phyloP scores from a whole-genome alignment of 2,113 vertebrate species.

The Gymnobelideus leadbeateri region DNA sequence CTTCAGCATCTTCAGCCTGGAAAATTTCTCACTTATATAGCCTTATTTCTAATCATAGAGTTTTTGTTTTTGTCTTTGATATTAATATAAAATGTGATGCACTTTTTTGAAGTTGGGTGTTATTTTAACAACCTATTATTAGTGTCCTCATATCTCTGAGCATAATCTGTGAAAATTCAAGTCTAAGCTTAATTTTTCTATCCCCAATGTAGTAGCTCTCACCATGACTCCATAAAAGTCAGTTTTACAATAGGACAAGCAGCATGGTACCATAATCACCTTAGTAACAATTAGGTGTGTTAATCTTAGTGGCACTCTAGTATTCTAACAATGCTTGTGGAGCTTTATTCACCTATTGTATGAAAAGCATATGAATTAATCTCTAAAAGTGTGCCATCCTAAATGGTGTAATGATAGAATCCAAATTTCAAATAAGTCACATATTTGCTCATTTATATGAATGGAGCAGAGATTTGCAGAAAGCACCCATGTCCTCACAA shows the following conservation, averaged over 20 bases:
- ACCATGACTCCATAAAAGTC: background rate
- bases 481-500: background rate
- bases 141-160: background rate
- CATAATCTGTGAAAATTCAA: background rate
- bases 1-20: constrained; percentile 25
- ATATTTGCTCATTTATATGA: background rate
- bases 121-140: background rate
- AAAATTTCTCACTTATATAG: background rate
- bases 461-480: background rate
- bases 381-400: background rate
- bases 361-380: background rate
- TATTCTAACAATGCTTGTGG: background rate
- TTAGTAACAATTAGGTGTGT: background rate
- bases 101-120: background rate
- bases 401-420: background rate
- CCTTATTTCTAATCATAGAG: background rate
- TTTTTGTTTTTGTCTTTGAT: background rate
- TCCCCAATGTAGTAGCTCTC: background rate
- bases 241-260: background rate
- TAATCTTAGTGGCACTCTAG: background rate
- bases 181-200: background rate
- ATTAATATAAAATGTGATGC: background rate
- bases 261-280: background rate
- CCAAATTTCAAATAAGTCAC: background rate
- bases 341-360: background rate